These are phyloP conservation scores for Crossocerus cetratus DNA, from an alignment of 2,888 invertebrate species.

Conservation along the genomic window DNA sequence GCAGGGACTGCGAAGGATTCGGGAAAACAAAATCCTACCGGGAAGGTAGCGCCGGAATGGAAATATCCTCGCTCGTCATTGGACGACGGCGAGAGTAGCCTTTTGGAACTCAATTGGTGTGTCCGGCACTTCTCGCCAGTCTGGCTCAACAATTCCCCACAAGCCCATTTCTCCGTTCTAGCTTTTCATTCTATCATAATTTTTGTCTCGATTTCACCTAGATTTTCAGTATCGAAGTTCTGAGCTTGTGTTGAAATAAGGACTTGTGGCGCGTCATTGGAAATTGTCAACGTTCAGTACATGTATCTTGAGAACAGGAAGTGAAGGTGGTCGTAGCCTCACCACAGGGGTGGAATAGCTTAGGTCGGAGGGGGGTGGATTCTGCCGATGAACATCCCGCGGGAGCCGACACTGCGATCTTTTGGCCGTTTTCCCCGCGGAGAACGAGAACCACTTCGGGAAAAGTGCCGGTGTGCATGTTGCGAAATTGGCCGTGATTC, in stretches of 20 bases:
- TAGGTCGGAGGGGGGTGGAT: constrained; percentile 39
- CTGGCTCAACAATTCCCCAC: too few species aligned
- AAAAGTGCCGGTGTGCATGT: constrained; percentile 30
- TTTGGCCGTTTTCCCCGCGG: constrained; percentile 38
- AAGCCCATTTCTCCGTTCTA: background rate
- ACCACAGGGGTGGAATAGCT: constrained; percentile 32
- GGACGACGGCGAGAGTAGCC: constrained; percentile 11
- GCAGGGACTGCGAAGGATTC: constrained; percentile 29
- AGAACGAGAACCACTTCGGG: constrained; percentile 35
- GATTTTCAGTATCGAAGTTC: too few species aligned
- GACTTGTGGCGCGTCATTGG: too few species aligned
- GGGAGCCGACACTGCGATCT: constrained; percentile 36
- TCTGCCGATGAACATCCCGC: constrained; percentile 31
- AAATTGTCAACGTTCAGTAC: too few species aligned
- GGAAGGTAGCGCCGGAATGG: constrained; percentile 31
- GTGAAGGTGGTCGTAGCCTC: constrained; percentile 35
- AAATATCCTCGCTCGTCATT: constrained; percentile 35
- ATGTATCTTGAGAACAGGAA: background rate
- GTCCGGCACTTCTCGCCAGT: background rate
- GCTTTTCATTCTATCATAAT: too few species aligned
- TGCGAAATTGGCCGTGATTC: constrained; percentile 31
- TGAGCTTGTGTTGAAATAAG: too few species aligned
- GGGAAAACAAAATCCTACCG: constrained; percentile 40
- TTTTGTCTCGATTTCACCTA: too few species aligned
- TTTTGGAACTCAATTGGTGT: constrained; percentile 24